These are phyloP conservation scores for Sphaerophoria taeniata DNA, from an alignment of 2,888 invertebrate species.

Conservation along the genomic window DNA sequence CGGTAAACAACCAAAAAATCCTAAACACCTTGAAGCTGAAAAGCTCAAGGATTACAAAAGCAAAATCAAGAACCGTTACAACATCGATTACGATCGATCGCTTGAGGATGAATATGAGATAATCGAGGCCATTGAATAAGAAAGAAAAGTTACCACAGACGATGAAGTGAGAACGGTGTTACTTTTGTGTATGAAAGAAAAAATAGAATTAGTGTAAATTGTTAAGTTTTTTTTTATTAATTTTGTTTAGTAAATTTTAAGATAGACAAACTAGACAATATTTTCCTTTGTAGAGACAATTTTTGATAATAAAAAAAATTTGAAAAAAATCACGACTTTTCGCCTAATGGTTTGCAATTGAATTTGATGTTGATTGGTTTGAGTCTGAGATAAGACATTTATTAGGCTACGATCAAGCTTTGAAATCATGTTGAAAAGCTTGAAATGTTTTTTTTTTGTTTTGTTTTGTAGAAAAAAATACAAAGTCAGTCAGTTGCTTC, in stretches of 20 bases:
- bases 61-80: slow-evolving; percentile 82
- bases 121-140: slow-evolving; percentile 82
- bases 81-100: slow-evolving; percentile 83
- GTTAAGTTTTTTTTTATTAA: slow-evolving; percentile 59
- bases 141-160: background rate
- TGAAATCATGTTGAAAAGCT: slow-evolving; percentile 24
- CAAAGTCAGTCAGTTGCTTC: slow-evolving; percentile 36
- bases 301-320: slow-evolving; percentile 31
- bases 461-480: slow-evolving; percentile 2
- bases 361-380: slow-evolving; percentile 2
- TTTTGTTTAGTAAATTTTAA: slow-evolving; percentile 39
- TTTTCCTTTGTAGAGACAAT: slow-evolving; percentile 21
- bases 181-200: slow-evolving; percentile 61
- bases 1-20: slow-evolving; percentile 65
- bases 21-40: slow-evolving; percentile 57
- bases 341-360: slow-evolving; percentile 12
- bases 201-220: slow-evolving; percentile 53
- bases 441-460: background rate
- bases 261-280: slow-evolving; percentile 42
- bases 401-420: background rate
- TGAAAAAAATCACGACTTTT: background rate
- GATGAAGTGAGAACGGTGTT: slow-evolving; percentile 31
- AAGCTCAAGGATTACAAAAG: slow-evolving; percentile 82
- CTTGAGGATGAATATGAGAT: slow-evolving; percentile 83
- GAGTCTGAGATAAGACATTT: slow-evolving; percentile 4